phyloP scores from a whole-genome alignment of 2,797 vertebrate species.

The Melanotaenia boesemani region DNA sequence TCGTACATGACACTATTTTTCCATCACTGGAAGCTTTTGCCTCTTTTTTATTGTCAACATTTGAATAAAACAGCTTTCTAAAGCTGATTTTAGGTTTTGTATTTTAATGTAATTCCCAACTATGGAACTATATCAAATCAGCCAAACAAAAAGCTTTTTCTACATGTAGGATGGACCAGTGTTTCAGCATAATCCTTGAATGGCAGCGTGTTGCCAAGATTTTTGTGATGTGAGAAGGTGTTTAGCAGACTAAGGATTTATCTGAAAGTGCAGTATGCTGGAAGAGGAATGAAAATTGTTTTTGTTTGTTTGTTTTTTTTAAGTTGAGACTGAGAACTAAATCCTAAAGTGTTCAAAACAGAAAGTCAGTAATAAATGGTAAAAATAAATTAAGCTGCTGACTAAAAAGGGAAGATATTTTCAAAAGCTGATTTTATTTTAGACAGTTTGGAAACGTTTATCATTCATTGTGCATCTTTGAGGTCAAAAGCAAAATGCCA shows the following conservation, averaged over 20 bases:
- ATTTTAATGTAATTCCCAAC: background rate
- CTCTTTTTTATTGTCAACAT: background rate
- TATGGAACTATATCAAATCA: background rate
- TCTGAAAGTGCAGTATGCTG: background rate
- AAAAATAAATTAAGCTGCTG: background rate
- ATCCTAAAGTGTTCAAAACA: background rate
- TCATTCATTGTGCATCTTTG: conserved; percentile 6
- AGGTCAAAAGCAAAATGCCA: conserved; percentile 9
- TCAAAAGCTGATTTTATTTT: background rate
- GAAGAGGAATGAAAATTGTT: background rate
- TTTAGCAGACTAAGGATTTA: background rate
- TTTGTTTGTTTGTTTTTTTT: background rate
- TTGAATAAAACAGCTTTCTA: background rate
- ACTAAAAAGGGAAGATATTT: background rate
- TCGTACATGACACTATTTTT: background rate
- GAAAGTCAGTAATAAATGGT: background rate
- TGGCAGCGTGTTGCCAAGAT: background rate
- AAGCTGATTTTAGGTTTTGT: background rate
- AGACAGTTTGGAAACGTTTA: background rate
- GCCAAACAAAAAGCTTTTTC: background rate
- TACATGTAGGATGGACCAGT: background rate
- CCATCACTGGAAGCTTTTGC: background rate
- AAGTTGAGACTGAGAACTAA: background rate
- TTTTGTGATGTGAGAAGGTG: conserved; percentile 1
- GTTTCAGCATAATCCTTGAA: background rate